Base-by-base conservation (phyloP, 1,140 invertebrate genomes). In the Schmidtea mediterranea region DNA sequence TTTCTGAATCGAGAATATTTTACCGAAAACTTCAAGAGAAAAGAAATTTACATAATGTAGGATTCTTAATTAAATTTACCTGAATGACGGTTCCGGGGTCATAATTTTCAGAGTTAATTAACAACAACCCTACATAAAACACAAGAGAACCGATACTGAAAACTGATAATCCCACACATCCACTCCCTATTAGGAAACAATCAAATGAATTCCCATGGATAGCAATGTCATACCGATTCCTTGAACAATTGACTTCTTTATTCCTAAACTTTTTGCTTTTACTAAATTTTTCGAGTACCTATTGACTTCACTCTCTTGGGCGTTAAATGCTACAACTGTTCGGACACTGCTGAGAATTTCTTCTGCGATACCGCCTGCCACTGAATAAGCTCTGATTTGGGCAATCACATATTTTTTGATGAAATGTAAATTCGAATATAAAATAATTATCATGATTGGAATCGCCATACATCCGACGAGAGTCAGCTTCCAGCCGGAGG, bases 261-360 rank as follows among this genome's bases (percentile, higher is more conserved):
- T 73, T 49, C 77, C 78, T 40, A 75, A 71, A 12, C 67, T 66
- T 54, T 71, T 70, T 10, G 76, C 75, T 36, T 65, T 61, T 16
- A 67, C 52, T 15, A 80, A 63, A 55, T 74, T 72, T 2, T 58
- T 54, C 43, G 72, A 66, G 56, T 79, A 81, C 40, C 77, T 68
- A 16, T 68, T 56, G 1, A 74, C 61, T 65, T 81, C 80, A 55
- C 74, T 74, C n/a, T 64, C 53, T 59, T 82, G 76, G 8, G 78
- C 80, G 51, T 76, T 76, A 55, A 83, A 81, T 0, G 80, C 76
- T 16, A 76, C 73, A 0, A 86, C 80, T 0, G 81, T 83, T 22
- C 76, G 68, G 13, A 86, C 73, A 1, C 75, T 70, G 21, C 72
- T 73, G 6, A 86, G 58, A 0, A 77, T 76, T 58, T 84, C 80